Evolutionary conservation across 2,797 vertebrate genomes (phyloP).

Genomic region (Numenius phaeopus): DNA sequence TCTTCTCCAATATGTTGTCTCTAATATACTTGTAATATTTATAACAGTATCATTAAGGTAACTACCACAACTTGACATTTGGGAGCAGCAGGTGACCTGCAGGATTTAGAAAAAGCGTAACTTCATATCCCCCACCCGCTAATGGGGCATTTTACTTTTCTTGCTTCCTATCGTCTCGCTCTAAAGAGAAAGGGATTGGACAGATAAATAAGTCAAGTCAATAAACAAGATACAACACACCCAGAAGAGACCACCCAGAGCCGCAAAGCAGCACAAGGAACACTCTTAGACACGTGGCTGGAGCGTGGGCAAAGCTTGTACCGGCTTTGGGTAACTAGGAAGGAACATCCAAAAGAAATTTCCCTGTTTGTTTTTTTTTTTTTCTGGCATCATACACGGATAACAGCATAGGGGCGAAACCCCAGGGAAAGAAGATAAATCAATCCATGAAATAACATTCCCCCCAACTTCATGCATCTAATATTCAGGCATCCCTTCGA

Average conservation of each 20-base stretch:
- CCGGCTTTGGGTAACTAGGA: neutral
- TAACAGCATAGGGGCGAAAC: neutral
- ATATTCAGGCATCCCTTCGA: neutral
- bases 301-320: neutral
- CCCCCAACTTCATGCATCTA: neutral
- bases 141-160: neutral
- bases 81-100: neutral
- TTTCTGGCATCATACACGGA: neutral
- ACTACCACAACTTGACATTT: neutral
- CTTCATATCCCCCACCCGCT: neutral
- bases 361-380: neutral
- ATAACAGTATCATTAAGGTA: neutral
- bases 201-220: neutral
- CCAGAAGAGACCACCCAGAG: neutral
- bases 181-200: neutral
- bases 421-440: neutral
- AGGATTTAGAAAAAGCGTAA: neutral
- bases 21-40: neutral
- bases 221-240: neutral
- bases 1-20: neutral
- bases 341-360: neutral
- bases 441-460: neutral
- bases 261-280: neutral
- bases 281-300: rapidly evolving
- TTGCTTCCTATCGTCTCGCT: neutral